Conservation (phyloP, 2,113 vertebrate genomes). For the Scomber scombrus region DNA sequence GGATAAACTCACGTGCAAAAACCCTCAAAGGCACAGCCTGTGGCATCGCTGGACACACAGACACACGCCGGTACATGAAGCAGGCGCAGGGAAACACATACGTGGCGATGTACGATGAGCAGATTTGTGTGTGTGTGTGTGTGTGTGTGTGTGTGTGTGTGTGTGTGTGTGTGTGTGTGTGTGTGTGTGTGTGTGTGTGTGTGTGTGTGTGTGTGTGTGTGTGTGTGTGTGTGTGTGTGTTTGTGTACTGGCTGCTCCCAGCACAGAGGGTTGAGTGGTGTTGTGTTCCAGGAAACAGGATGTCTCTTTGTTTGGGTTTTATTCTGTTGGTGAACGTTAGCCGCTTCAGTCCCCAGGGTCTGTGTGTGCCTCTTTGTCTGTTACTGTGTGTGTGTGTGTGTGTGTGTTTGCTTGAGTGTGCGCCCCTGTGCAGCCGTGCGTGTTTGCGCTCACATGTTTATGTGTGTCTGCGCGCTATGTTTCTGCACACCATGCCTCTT, state of each 20-base stretch:
- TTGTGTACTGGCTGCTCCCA: slow-evolving; percentile 62
- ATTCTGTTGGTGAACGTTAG: slow-evolving; percentile 73
- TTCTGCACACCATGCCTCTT: neutral
- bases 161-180: slow-evolving; percentile 31
- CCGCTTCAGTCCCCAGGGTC: slow-evolving; percentile 62
- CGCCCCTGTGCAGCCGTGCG: slow-evolving; percentile 27
- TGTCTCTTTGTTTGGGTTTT: slow-evolving; percentile 84
- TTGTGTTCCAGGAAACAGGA: slow-evolving; percentile 84
- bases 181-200: slow-evolving; percentile 26
- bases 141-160: slow-evolving; percentile 49
- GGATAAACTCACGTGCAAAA: slow-evolving; percentile 57
- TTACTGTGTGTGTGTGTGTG: slow-evolving; percentile 5
- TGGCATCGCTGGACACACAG: slow-evolving; percentile 57
- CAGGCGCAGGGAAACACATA: slow-evolving; percentile 42
- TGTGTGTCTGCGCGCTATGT: slow-evolving; percentile 1
- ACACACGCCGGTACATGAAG: slow-evolving; percentile 48
- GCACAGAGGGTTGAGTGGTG: slow-evolving; percentile 68
- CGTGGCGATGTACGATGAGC: slow-evolving; percentile 36
- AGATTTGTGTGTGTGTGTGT: slow-evolving; percentile 45
- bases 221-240: slow-evolving; percentile 24
- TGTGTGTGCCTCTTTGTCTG: slow-evolving; percentile 51
- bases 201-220: slow-evolving; percentile 26
- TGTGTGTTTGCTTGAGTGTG: neutral
- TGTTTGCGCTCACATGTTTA: neutral
- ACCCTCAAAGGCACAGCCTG: slow-evolving; percentile 58